Percentiles rank a stretch among this genome's conserved stretches.
phyloP scores from a whole-genome alignment of 2,888 invertebrate genomes.

The Chrysodeixis includens region DNA sequence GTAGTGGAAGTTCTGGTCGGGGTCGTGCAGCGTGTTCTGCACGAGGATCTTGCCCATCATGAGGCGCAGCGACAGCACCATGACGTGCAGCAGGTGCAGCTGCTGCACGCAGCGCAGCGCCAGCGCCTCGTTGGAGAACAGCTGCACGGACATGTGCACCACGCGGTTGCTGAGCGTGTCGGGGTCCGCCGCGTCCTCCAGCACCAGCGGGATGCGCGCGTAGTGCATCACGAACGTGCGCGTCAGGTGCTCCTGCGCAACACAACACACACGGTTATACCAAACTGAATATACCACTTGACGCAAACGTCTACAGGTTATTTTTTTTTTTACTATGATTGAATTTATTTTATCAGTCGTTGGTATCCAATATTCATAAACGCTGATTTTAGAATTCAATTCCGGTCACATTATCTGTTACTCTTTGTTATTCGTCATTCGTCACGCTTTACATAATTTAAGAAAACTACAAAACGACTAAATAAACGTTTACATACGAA shows the following conservation, averaged over 20 bases:
- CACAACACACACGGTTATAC: neutral
- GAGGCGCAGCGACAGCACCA: constrained; percentile 95
- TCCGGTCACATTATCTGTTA: too few species aligned
- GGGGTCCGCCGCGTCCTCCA: constrained; percentile 95
- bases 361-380: too few species aligned
- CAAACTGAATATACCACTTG: too few species aligned
- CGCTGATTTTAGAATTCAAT: too few species aligned
- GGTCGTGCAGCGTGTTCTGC: constrained; percentile 95
- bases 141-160: constrained; percentile 98
- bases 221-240: constrained; percentile 98
- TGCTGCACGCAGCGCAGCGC: constrained; percentile 97
- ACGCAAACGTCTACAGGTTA: too few species aligned
- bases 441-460: too few species aligned
- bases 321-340: too few species aligned
- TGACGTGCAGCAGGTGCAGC: constrained; percentile 96
- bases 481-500: too few species aligned
- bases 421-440: too few species aligned
- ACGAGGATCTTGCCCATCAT: constrained; percentile 98
- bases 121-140: constrained; percentile 97
- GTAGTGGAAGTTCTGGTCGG: constrained; percentile 94
- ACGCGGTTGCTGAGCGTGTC: constrained; percentile 98
- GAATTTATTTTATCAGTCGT: too few species aligned
- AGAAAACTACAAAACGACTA: too few species aligned
- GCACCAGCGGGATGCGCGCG: constrained; percentile 97
- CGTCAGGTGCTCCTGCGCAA: constrained; percentile 95